These are phyloP conservation scores for Pseudolaguvia tuberculata DNA, from an alignment of 2,113 vertebrate genomes.

Conservation along the genomic window DNA sequence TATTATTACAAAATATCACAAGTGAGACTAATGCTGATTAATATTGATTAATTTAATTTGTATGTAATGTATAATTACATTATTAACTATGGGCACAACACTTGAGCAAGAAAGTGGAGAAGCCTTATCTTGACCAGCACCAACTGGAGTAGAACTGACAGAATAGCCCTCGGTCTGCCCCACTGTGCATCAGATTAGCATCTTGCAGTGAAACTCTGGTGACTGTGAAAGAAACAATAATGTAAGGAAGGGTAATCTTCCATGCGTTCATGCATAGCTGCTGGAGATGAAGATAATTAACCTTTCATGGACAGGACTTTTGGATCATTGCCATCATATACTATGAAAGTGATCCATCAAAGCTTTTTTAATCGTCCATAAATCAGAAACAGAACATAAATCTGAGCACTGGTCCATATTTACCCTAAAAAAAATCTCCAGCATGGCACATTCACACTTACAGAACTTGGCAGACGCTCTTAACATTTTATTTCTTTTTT, in stretches of 20 bases:
- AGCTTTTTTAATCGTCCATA: too few species aligned
- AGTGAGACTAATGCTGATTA: too few species aligned
- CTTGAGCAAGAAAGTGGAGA: too few species aligned
- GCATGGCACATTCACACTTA: too few species aligned
- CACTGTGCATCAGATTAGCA: conserved; percentile 8
- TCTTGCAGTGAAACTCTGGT: neutral
- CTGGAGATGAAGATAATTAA: neutral
- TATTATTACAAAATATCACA: too few species aligned
- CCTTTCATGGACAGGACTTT: neutral
- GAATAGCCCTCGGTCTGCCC: conserved; percentile 1
- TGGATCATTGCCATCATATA: neutral
- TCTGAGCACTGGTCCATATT: neutral
- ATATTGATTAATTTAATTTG: neutral
- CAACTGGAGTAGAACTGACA: conserved; percentile 5
- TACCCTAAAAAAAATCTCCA: neutral
- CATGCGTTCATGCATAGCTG: neutral
- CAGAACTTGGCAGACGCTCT: too few species aligned
- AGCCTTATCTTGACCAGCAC: neutral
- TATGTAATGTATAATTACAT: neutral
- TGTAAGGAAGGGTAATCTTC: neutral
- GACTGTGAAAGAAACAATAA: neutral
- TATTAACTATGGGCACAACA: neutral
- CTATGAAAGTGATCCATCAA: neutral
- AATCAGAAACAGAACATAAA: too few species aligned
- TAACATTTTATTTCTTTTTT: too few species aligned